Evolutionary conservation across 2,797 vertebrate species (phyloP), one percentile per base, ranked within the genome.

Genomic region (Gouania willdenowi): DNA sequence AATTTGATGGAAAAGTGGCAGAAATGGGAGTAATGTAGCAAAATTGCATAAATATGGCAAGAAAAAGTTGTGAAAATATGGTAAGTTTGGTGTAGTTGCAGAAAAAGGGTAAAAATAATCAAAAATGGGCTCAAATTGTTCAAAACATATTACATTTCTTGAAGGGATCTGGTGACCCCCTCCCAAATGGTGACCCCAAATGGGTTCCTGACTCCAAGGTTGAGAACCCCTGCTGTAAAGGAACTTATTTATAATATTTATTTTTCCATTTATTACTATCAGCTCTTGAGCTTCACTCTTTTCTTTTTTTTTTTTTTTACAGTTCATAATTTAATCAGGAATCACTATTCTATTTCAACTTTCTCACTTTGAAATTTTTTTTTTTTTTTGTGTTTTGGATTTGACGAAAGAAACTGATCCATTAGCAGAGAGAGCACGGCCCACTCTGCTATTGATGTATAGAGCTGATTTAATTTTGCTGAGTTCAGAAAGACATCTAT

Each of bases 401-500:
- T 41, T 61, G 66, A 41, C 51, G 56, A 59, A 49, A 64, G 58
- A 77, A 79, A 79, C 53, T 85, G 81, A 71, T 79, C 55, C 38
- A 81, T 84, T 83, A 77, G 66, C 51, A 26, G 39, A 24, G 39
- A 24, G 50, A 69, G 73, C 62, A 43, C 78, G 62, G 62, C 82
- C 79, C 77, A 75, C 80, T 79, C 70, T 41, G 60, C 67, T 55
- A 50, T 66, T 71, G 82, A 85, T 85, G 75, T 26, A 44, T 54
- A 30, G 69, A 46, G 18, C 76, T 75, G 82, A 85, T 84, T 80
- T 35, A 50, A 39, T 83, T 85, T 71, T 82, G 84, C 83, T 81
- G 79, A 87, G 71, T 82, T 77, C 79, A 79, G 65, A 74, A 77
- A 81, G 69, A 70, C 82, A 79, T 84, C 75, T 83, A 77, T 83